phyloP scores from a whole-genome alignment of 2,797 vertebrate genomes.

The Champsocephalus esox region DNA sequence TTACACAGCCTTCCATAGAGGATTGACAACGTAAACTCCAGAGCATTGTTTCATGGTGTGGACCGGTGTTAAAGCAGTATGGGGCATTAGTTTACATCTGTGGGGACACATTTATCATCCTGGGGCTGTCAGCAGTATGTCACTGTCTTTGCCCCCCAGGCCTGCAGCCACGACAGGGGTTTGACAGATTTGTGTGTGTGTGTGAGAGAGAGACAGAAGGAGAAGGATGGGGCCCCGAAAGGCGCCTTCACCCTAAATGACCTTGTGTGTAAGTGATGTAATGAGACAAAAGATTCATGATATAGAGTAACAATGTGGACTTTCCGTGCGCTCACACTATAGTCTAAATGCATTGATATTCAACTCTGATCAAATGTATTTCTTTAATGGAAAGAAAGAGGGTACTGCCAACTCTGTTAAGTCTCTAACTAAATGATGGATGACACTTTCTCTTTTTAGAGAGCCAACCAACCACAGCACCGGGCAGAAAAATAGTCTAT shows the following conservation, averaged over 20 bases:
- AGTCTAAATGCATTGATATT: not conserved
- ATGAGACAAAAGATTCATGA: constrained; percentile 37
- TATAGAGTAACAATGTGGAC: not conserved
- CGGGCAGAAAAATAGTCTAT: no score
- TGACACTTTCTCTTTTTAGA: not conserved
- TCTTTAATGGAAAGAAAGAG: constrained; percentile 16
- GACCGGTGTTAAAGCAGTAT: constrained; percentile 16
- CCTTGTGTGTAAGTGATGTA: constrained; percentile 44
- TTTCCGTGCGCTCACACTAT: not conserved
- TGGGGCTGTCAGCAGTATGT: constrained; percentile 54
- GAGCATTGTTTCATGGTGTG: constrained; percentile 19
- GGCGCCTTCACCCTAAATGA: constrained; percentile 40
- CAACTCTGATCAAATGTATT: constrained; percentile 18
- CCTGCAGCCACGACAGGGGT: constrained; percentile 35
- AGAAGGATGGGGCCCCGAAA: constrained; percentile 36
- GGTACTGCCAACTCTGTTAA: constrained; percentile 1
- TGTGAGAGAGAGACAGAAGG: constrained; percentile 11
- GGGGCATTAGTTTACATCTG: constrained; percentile 51
- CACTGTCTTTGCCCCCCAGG: constrained; percentile 45
- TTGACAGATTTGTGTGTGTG: constrained; percentile 47
- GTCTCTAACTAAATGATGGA: constrained; percentile 11
- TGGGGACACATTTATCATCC: constrained; percentile 59
- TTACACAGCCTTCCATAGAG: constrained; percentile 18
- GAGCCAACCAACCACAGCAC: not conserved
- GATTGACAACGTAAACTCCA: constrained; percentile 34